These are phyloP conservation scores for Nothocercus julius DNA, from an alignment of 2,113 vertebrate species.

Conservation along the genomic window DNA sequence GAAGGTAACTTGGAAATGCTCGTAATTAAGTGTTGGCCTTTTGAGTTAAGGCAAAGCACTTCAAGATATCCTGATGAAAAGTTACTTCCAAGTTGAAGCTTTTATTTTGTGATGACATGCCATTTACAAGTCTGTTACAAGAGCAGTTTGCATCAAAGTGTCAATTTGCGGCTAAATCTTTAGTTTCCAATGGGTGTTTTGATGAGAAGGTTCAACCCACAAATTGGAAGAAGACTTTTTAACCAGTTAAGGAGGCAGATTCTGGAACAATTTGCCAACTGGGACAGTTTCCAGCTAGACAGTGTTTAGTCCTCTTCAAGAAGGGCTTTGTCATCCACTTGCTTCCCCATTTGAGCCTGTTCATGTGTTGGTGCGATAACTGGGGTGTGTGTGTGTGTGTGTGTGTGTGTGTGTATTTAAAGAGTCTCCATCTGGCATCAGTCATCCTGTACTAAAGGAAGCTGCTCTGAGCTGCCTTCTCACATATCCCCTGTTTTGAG, in stretches of 20 bases:
- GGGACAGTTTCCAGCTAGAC: neutral
- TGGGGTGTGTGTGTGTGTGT: neutral
- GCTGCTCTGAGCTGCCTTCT: neutral
- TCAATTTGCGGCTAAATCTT: neutral
- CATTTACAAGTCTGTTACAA: neutral
- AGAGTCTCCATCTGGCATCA: neutral
- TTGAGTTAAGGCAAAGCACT: neutral
- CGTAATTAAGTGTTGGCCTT: neutral
- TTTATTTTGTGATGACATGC: constrained; percentile 17
- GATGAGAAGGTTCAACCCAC: neutral
- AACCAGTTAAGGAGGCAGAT: neutral
- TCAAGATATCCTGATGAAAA: neutral
- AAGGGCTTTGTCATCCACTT: neutral
- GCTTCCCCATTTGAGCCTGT: neutral
- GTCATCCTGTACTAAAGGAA: neutral
- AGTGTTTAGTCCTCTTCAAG: neutral
- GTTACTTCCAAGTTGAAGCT: neutral
- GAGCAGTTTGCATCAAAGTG: neutral
- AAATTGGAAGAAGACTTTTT: neutral
- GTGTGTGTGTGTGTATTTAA: neutral
- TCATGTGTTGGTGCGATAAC: neutral
- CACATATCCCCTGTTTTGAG: neutral
- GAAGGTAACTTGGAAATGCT: neutral
- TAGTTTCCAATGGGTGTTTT: neutral
- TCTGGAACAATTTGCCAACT: neutral